Percentiles rank a stretch among this genome's conserved stretches.
Conservation (phyloP, 2,797 vertebrate genomes). For the Pseudopleuronectes americanus region DNA sequence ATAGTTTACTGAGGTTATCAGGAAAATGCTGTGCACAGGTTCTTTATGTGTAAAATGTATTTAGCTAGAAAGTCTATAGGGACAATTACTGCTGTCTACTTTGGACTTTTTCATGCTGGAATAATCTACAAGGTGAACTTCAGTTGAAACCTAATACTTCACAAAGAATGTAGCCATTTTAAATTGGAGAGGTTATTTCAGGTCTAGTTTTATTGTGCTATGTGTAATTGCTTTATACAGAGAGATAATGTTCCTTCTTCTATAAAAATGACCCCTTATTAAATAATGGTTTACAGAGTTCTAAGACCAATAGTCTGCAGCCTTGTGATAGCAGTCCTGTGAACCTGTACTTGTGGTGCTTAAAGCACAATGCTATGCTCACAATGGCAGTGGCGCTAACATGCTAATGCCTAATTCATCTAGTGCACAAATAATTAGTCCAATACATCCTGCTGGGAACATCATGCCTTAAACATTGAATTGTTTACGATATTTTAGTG, state of each 20-base stretch:
- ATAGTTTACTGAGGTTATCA: neutral
- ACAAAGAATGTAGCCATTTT: neutral
- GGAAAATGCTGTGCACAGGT: neutral
- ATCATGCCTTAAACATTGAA: neutral
- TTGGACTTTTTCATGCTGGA: neutral
- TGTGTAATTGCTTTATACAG: neutral
- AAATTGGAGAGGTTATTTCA: neutral
- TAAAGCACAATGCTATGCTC: neutral
- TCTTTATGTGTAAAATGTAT: neutral
- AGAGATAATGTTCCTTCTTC: neutral
- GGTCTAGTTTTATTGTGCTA: neutral
- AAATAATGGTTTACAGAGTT: no score
- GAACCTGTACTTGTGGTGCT: neutral
- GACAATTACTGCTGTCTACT: neutral
- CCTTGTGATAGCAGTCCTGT: neutral
- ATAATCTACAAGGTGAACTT: neutral
- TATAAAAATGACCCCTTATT: neutral
- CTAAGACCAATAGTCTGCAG: neutral
- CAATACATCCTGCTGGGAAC: neutral
- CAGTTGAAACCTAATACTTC: neutral
- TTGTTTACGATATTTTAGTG: neutral
- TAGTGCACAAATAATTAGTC: neutral
- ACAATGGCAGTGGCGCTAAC: neutral
- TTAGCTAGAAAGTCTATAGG: neutral
- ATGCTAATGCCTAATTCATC: neutral